Percentiles rank a stretch among this genome's conserved stretches.
Evolutionary conservation across 2,888 invertebrate species (phyloP).

Genomic region (Latrodectus hesperus): DNA sequence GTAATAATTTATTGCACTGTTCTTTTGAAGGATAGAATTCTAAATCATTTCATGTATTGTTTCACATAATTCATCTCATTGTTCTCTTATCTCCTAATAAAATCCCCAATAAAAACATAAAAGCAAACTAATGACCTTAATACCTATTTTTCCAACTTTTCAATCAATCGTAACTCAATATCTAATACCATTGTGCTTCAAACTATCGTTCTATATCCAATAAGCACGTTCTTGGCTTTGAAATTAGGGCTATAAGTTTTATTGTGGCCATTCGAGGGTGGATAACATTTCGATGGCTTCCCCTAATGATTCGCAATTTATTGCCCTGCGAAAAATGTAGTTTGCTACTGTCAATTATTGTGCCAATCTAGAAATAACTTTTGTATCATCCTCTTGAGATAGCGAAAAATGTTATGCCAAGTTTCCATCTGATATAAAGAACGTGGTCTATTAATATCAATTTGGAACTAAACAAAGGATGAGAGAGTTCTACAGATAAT

Average conservation of each 20-base stretch:
- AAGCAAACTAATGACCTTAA: not conserved
- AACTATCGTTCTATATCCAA: not conserved
- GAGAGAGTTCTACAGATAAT: too few relatives aligned
- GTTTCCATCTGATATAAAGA: too few relatives aligned
- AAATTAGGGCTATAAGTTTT: conserved; percentile 44
- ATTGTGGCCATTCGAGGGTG: conserved; percentile 33
- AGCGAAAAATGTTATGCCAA: too few relatives aligned
- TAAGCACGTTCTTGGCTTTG: not conserved
- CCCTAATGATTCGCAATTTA: conserved; percentile 34
- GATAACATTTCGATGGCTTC: not conserved
- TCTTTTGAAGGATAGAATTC: too few relatives aligned
- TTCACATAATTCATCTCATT: too few relatives aligned
- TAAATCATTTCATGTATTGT: too few relatives aligned
- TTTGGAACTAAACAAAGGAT: too few relatives aligned
- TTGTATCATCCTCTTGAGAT: too few relatives aligned
- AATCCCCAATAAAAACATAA: too few relatives aligned
- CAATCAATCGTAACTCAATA: not conserved
- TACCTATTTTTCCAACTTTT: not conserved
- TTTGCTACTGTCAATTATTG: not conserved
- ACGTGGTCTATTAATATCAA: too few relatives aligned
- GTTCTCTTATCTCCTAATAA: too few relatives aligned
- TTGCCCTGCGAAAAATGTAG: not conserved
- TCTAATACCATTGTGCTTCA: not conserved
- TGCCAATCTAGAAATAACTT: not conserved
- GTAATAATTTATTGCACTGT: too few relatives aligned